Conservation (phyloP, 2,888 invertebrate genomes). For the Metalampra italica region DNA sequence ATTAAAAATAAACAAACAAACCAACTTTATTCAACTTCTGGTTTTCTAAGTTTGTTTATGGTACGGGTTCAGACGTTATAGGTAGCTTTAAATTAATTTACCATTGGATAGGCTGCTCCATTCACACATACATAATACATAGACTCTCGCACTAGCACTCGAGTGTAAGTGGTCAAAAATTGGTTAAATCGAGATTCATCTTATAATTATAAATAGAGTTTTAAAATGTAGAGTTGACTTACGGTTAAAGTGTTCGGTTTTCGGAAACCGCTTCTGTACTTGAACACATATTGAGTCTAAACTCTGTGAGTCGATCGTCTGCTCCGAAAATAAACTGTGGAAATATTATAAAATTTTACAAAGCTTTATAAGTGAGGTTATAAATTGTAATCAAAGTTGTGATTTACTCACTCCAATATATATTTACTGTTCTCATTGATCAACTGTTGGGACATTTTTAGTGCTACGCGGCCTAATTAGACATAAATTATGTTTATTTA, state of each 20-base stretch:
- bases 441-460: constrained; percentile 59
- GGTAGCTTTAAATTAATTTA: no score
- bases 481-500: not conserved
- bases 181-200: no score
- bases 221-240: constrained; percentile 45
- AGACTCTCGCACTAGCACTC: no score
- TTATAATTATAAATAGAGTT: no score
- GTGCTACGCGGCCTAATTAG: not conserved
- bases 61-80: no score
- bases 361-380: constrained; percentile 21
- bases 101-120: no score
- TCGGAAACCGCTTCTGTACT: constrained; percentile 87
- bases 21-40: no score
- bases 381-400: constrained; percentile 8
- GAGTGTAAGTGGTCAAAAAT: no score
- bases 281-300: constrained; percentile 87
- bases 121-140: no score
- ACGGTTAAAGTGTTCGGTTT: constrained; percentile 88
- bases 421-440: constrained; percentile 72
- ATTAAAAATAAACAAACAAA: no score
- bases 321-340: constrained; percentile 85
- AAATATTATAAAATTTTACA: constrained; percentile 31
- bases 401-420: constrained; percentile 62
- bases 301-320: constrained; percentile 84
- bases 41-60: no score